phyloP scores from a whole-genome alignment of 2,113 vertebrate genomes.

The Egretta garzetta region DNA sequence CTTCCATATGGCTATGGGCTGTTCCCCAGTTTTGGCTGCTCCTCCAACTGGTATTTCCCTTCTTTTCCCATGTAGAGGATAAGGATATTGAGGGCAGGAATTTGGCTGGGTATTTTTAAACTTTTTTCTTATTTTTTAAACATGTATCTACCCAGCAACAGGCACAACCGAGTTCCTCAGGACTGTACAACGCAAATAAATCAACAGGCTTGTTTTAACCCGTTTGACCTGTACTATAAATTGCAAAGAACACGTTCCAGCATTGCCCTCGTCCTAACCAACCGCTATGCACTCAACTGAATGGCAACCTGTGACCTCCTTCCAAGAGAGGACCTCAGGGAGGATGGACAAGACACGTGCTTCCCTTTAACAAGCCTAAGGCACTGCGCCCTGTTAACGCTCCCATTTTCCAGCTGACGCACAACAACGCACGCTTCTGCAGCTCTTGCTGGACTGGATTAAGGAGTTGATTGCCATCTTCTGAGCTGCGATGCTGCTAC shows the following conservation, averaged over 20 bases:
- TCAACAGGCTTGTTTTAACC: background rate
- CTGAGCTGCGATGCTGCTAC: background rate
- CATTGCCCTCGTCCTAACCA: background rate
- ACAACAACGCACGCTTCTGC: background rate
- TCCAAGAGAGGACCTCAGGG: background rate
- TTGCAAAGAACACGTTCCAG: background rate
- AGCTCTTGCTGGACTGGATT: background rate
- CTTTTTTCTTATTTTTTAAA: background rate
- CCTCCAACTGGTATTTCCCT: background rate
- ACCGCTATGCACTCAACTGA: accelerated
- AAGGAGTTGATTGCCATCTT: background rate
- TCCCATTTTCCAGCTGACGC: background rate
- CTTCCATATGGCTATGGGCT: background rate
- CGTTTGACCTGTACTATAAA: background rate
- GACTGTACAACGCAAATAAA: background rate
- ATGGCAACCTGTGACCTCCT: background rate
- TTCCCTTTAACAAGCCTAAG: background rate
- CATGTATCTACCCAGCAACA: background rate
- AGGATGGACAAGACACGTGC: background rate
- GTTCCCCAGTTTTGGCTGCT: background rate
- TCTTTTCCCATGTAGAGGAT: background rate
- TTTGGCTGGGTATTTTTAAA: background rate
- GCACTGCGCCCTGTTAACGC: background rate
- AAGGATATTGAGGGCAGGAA: background rate
- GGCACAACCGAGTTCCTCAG: background rate